Percentiles rank a stretch among this genome's conserved stretches.
Evolutionary conservation across 2,113 vertebrate species (phyloP).

Genomic region (Neoarius graeffei): DNA sequence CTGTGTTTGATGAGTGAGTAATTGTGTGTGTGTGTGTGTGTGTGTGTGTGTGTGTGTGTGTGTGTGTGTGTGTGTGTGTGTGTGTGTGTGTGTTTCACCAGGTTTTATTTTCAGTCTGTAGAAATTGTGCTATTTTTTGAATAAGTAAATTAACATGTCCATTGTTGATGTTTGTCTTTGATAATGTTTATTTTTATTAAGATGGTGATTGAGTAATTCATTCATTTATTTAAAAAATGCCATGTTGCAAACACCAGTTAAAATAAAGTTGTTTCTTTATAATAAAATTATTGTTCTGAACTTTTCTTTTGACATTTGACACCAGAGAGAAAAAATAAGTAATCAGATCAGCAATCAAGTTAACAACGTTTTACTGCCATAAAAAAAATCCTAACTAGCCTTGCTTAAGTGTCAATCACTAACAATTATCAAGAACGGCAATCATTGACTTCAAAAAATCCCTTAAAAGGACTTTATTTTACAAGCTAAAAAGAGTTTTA

Average conservation of each 20-base stretch:
- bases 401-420: no score
- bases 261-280: conserved; percentile 9
- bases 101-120: background rate
- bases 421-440: no score
- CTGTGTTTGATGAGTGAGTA: background rate
- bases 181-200: conserved; percentile 18
- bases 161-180: background rate
- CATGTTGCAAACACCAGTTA: background rate
- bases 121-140: conserved; percentile 11
- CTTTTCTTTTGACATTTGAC: background rate
- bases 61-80: background rate
- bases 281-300: background rate
- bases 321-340: no score
- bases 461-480: no score
- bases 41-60: background rate
- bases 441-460: no score
- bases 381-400: no score
- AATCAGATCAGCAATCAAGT: no score
- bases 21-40: background rate
- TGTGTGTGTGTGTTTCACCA: background rate
- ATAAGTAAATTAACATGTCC: background rate
- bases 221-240: background rate
- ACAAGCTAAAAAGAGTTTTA: no score
- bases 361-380: no score
- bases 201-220: background rate